Evolutionary conservation across 2,797 vertebrate species (phyloP).

Genomic region (Orientallactaga sibirica): DNA sequence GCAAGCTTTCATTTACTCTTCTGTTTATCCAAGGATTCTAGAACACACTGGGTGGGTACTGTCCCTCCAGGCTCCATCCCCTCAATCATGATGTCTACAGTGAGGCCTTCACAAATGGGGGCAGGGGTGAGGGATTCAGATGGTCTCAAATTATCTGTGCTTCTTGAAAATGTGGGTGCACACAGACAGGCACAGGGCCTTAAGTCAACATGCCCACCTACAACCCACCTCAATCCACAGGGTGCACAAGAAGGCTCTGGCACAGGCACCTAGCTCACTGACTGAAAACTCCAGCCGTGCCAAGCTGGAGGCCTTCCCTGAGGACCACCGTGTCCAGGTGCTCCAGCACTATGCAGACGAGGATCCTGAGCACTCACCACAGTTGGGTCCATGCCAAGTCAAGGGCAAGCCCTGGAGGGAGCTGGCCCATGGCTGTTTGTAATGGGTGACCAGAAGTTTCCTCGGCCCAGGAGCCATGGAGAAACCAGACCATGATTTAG

Average conservation of each 20-base stretch:
- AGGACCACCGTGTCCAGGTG: neutral
- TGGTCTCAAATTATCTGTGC: accelerated
- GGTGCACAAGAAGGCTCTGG: neutral
- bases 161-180: neutral
- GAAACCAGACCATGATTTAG: neutral
- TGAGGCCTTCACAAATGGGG: neutral
- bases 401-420: neutral
- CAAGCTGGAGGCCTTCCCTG: no score
- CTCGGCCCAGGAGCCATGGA: accelerated
- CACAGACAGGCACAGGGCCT: accelerated
- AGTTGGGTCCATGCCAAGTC: accelerated
- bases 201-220: accelerated
- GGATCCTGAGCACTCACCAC: accelerated
- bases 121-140: neutral
- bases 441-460: accelerated
- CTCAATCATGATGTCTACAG: accelerated
- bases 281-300: neutral
- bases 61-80: accelerated
- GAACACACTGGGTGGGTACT: accelerated
- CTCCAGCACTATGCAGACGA: neutral
- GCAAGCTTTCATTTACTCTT: accelerated
- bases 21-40: no score
- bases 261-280: accelerated
- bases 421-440: accelerated
- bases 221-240: accelerated